Percentiles rank a stretch among this genome's conserved stretches.
phyloP scores from a whole-genome alignment of 2,888 invertebrate genomes.

The Trichogramma evanescens region DNA sequence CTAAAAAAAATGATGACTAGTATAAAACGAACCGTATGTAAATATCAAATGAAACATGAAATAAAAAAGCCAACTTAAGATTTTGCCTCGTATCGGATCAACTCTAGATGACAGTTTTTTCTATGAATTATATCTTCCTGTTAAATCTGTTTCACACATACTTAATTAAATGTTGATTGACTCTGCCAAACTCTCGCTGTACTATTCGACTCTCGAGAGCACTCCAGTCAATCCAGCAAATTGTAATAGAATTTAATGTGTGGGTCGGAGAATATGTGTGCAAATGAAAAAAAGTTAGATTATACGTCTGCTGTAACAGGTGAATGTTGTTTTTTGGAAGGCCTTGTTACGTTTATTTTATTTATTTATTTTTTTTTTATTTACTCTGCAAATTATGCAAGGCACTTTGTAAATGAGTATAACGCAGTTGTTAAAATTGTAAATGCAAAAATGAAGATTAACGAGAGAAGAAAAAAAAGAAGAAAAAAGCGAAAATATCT shows the following conservation, averaged over 20 bases:
- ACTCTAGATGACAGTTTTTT: too few relatives aligned
- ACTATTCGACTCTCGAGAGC: conserved; percentile 8
- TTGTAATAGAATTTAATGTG: conserved; percentile 7
- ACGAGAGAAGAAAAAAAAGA: conserved; percentile 17
- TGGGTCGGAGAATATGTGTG: conserved; percentile 11
- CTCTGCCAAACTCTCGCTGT: conserved; percentile 15
- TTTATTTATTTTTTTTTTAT: conserved; percentile 3
- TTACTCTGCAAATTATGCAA: background rate
- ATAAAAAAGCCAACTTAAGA: too few relatives aligned
- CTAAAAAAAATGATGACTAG: too few relatives aligned
- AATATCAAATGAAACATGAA: too few relatives aligned
- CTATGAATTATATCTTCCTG: too few relatives aligned
- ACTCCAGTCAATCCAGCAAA: conserved; percentile 17
- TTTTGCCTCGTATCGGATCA: too few relatives aligned
- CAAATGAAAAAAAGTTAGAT: conserved; percentile 8
- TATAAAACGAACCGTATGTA: too few relatives aligned
- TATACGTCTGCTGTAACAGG: conserved; percentile 9
- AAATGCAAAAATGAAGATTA: conserved; percentile 19
- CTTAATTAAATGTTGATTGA: background rate
- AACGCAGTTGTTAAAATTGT: conserved; percentile 10
- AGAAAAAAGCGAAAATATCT: conserved; percentile 19
- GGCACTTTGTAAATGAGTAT: conserved; percentile 18
- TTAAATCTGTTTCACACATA: too few relatives aligned
- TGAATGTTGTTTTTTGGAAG: conserved; percentile 12
- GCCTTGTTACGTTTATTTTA: conserved; percentile 15